Evolutionary conservation across 2,113 vertebrate genomes (phyloP).

Genomic region (Atherinomorus stipes): DNA sequence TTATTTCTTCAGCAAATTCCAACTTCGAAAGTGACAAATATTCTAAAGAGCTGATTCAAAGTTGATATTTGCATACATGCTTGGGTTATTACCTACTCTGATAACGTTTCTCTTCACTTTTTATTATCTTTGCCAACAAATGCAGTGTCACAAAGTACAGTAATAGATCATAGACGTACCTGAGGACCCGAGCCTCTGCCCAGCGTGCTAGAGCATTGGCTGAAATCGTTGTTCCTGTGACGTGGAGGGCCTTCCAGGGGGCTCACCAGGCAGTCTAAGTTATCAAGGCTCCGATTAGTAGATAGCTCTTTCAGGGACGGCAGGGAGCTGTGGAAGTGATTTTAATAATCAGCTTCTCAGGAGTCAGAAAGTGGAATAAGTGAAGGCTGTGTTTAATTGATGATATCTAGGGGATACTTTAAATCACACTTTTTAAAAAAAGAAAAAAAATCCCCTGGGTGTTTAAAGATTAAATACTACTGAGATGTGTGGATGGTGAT

Average conservation of each 20-base stretch:
- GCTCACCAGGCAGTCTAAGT: conserved; percentile 93
- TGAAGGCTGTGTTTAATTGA: conserved; percentile 55
- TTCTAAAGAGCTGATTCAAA: not conserved
- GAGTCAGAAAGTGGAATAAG: conserved; percentile 34
- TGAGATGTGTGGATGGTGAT: conserved; percentile 52
- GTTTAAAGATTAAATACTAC: conserved; percentile 57
- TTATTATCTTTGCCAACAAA: not conserved
- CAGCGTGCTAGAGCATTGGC: conserved; percentile 87
- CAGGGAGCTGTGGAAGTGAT: conserved; percentile 76
- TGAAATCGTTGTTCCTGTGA: conserved; percentile 93
- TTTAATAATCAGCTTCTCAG: conserved; percentile 38
- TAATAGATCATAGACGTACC: conserved; percentile 51
- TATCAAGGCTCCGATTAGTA: conserved; percentile 93
- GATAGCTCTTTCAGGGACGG: conserved; percentile 83
- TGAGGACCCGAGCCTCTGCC: conserved; percentile 72
- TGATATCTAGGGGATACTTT: conserved; percentile 55
- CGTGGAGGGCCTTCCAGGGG: conserved; percentile 88
- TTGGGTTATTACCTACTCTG: not conserved
- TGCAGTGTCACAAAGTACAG: not conserved
- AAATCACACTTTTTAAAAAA: conserved; percentile 27
- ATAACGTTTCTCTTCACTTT: not conserved
- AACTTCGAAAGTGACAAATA: not conserved
- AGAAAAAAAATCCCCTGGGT: conserved; percentile 34
- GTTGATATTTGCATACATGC: not conserved
- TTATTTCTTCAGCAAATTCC: not conserved